Percentiles rank a stretch among this genome's conserved stretches.
Conservation (phyloP, 2,113 vertebrate genomes). For the Rhea pennata region DNA sequence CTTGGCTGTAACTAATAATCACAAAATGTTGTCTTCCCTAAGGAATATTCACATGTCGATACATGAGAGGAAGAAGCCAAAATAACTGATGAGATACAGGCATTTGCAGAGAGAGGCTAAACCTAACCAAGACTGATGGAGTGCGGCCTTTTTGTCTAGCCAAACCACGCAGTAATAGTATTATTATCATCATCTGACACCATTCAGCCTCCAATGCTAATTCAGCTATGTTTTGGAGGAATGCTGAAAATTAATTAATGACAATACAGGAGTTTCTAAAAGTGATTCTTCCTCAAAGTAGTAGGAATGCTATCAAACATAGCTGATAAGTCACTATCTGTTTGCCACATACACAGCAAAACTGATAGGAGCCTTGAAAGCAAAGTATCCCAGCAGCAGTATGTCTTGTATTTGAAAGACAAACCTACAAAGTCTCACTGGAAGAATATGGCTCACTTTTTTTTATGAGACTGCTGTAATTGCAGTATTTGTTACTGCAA, state of each 20-base stretch:
- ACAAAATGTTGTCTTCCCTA: background rate
- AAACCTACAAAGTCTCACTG: background rate
- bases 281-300: background rate
- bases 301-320: background rate
- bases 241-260: background rate
- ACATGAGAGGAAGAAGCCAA: background rate
- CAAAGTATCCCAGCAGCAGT: background rate
- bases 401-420: background rate
- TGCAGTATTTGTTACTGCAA: background rate
- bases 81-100: fast-evolving
- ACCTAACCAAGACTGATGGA: background rate
- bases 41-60: background rate
- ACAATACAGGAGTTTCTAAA: background rate
- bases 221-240: background rate
- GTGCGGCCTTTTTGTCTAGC: background rate
- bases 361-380: background rate
- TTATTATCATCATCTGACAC: background rate
- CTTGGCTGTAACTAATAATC: background rate
- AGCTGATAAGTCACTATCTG: background rate
- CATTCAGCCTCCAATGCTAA: background rate
- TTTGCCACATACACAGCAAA: background rate
- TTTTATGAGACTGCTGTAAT: background rate
- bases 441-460: background rate
- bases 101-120: background rate
- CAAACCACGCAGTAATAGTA: background rate